Conservation (phyloP, 2,888 invertebrate species). For the Smittia sp. region DNA sequence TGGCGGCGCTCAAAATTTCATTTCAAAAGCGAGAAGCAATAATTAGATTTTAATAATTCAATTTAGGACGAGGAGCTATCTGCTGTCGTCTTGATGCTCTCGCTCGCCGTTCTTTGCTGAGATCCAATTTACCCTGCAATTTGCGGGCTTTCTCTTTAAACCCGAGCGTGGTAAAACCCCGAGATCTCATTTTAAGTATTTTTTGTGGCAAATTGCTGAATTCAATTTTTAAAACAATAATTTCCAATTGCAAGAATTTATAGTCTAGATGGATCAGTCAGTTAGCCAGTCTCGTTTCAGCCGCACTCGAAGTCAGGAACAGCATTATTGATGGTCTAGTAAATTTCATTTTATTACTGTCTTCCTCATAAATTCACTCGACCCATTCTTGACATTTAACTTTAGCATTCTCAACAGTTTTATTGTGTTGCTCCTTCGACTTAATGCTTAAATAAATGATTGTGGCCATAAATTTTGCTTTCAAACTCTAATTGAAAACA, state of each 20-base stretch:
- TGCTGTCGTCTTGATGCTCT: background rate
- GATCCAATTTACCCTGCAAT: background rate
- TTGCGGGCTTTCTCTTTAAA: background rate
- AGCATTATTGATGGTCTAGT: slow-evolving; percentile 1
- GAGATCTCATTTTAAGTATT: background rate
- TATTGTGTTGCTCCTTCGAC: slow-evolving; percentile 7
- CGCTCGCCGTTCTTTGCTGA: background rate
- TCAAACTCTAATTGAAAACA: slow-evolving; percentile 40
- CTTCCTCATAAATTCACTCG: background rate
- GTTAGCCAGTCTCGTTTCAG: background rate
- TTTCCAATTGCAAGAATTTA: background rate
- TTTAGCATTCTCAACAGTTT: slow-evolving; percentile 36
- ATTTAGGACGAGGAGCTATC: background rate
- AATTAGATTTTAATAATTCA: slow-evolving; percentile 9
- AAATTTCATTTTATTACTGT: background rate
- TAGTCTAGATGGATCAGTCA: background rate
- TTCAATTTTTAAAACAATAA: background rate
- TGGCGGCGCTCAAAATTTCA: too few species aligned
- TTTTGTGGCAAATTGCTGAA: background rate
- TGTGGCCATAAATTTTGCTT: slow-evolving; percentile 30
- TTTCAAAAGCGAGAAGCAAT: background rate
- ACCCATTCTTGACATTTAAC: slow-evolving; percentile 29
- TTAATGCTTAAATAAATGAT: slow-evolving; percentile 36
- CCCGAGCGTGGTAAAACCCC: background rate
- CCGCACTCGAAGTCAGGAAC: background rate